Conservation (phyloP, 2,888 invertebrate species). For the Drosophila subsilvestris region DNA sequence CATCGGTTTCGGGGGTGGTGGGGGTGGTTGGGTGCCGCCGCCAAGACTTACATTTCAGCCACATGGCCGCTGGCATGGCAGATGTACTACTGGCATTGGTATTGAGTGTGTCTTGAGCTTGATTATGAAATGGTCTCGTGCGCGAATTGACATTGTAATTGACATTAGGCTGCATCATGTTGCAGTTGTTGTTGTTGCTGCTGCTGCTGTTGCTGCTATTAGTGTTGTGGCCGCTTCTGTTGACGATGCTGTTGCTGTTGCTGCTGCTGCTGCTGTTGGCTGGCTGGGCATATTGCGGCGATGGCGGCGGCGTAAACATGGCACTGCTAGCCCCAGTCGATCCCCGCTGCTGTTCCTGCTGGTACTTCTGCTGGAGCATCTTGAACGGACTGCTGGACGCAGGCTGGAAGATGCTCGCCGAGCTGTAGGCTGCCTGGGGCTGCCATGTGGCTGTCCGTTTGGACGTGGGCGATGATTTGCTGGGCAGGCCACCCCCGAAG, state of each 20-base stretch:
- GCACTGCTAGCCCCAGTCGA: conserved; percentile 18
- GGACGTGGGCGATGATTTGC: neutral
- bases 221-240: conserved; percentile 50
- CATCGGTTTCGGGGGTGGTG: conserved; percentile 13
- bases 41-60: conserved; percentile 83
- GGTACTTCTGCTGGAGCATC: conserved; percentile 69
- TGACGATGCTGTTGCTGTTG: conserved; percentile 39
- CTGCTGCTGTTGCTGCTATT: conserved; percentile 28
- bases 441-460: conserved; percentile 60
- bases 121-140: conserved; percentile 77
- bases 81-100: conserved; percentile 65
- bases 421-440: conserved; percentile 60
- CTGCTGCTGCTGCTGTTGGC: conserved; percentile 18
- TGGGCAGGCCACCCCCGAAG: conserved; percentile 50
- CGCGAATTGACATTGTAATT: conserved; percentile 75
- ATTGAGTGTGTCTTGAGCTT: conserved; percentile 78
- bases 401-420: conserved; percentile 70
- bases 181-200: conserved; percentile 59
- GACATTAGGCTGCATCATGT: conserved; percentile 63
- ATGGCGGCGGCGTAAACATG: conserved; percentile 65
- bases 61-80: conserved; percentile 77
- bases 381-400: conserved; percentile 51
- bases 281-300: conserved; percentile 56
- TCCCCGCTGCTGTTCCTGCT: conserved; percentile 56
- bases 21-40: conserved; percentile 54